Evolutionary conservation across 2,113 vertebrate species (phyloP), one percentile per base, ranked within the genome.

Genomic region (Burhinus bistriatus): DNA sequence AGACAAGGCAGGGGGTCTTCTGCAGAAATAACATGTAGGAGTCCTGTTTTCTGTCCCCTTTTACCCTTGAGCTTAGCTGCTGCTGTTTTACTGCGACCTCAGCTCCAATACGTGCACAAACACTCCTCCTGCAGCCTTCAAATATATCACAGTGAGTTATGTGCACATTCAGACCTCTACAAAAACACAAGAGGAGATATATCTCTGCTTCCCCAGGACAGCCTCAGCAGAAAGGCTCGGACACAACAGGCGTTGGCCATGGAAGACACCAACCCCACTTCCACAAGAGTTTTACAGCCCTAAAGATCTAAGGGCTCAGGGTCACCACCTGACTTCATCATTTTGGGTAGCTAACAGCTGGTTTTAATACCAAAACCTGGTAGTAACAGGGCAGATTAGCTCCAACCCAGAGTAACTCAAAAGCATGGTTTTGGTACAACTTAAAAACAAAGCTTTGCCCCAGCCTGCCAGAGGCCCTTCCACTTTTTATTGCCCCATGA

Each of bases 161-260:
- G 32, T 17, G 69, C 69, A 38, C 61, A 20, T 82, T 26, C 84
- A 93, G 78, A 93, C 65, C 87, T 68, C 90, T 17, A 7, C 26
- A 59, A 23, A 82, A 84, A 47, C 78, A 82, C 65, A 68, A 38
- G 29, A 73, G 45, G 65, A 93, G 38, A 82, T 34, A 0, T 0
- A 47, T 32, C 36, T 87, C 87, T n/a, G 73, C 69, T 75, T 71
- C n/a, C 80, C 29, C 47, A 85, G 52, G 70, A 59, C 2, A 71
- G 30, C 12, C 36, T 15, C 2, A 0, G 71, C 62, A 89, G 70
- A 76, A 79, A 27, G 58, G 58, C 66, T 83, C 2, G 0, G 59
- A 49, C 42, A 79, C 29, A 26, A 23, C 0, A 0, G 25, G 32
- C 55, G 42, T 1, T 23, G n/a, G 64, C 44, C 7, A 1, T 29